Percentiles rank a stretch among this genome's conserved stretches.
Evolutionary conservation across 2,797 vertebrate species (phyloP).

Genomic region (Cichlasoma orientale): DNA sequence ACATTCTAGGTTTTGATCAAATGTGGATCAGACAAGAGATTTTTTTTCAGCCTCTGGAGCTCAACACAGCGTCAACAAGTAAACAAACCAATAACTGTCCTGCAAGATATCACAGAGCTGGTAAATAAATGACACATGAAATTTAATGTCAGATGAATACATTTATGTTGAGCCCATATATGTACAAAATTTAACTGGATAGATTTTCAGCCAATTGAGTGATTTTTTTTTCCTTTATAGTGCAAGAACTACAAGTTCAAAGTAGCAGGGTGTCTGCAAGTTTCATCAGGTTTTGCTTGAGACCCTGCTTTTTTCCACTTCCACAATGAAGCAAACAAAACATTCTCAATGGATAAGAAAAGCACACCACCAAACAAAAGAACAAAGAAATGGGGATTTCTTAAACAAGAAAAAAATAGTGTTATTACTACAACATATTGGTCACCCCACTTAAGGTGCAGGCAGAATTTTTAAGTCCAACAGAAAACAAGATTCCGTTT

Average conservation of each 20-base stretch:
- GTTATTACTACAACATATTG: background rate
- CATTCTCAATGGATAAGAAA: background rate
- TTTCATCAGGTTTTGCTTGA: conserved; percentile 46
- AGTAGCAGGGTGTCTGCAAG: conserved; percentile 27
- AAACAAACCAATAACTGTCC: conserved; percentile 37
- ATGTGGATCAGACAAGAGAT: conserved; percentile 42
- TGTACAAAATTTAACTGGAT: conserved; percentile 23
- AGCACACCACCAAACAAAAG: background rate
- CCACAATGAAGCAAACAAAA: conserved; percentile 18
- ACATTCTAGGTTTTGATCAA: conserved; percentile 64
- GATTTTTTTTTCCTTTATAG: background rate
- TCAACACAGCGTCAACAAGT: conserved; percentile 44
- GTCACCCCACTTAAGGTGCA: background rate
- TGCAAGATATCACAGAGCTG: conserved; percentile 16
- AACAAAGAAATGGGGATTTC: background rate
- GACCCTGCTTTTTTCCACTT: conserved; percentile 19
- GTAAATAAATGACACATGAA: conserved; percentile 24
- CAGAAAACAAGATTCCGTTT: background rate
- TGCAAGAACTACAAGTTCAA: conserved; percentile 6
- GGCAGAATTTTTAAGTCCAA: background rate
- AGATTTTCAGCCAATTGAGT: conserved; percentile 9
- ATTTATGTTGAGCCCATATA: conserved; percentile 2
- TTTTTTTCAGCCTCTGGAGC: conserved; percentile 24
- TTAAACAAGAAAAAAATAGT: background rate
- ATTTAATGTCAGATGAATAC: conserved; percentile 4